Conservation (phyloP, 2,797 vertebrate species). For the Meda fulgida region DNA sequence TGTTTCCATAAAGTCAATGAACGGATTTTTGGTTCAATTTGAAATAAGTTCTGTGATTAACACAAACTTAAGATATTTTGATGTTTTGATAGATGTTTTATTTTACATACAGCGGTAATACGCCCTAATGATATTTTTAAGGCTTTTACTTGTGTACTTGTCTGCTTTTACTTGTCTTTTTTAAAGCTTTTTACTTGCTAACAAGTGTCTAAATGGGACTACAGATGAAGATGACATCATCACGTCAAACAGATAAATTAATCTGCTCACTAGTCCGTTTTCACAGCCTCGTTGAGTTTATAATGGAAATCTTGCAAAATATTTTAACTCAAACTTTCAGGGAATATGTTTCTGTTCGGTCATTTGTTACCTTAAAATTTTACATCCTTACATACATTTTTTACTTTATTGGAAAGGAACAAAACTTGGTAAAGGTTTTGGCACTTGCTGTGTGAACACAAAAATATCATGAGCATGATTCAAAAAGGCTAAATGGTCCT, state of each 20-base stretch:
- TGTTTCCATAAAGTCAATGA: neutral
- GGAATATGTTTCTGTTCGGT: no score
- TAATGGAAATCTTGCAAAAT: neutral
- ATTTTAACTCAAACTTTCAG: neutral
- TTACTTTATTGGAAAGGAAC: no score
- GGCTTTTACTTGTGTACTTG: neutral
- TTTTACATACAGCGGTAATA: neutral
- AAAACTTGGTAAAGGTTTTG: no score
- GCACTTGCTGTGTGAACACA: no score
- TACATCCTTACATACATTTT: no score
- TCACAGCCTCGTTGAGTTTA: neutral
- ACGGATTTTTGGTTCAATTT: neutral
- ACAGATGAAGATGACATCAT: neutral
- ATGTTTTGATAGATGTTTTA: neutral
- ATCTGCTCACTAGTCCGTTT: neutral
- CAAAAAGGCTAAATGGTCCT: no score
- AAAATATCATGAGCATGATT: no score
- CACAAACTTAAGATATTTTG: neutral
- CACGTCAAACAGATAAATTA: neutral
- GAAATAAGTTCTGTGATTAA: neutral
- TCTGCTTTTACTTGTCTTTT: neutral
- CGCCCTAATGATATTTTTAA: neutral
- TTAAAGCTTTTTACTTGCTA: neutral
- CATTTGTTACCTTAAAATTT: no score
- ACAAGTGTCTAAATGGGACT: neutral